Conservation (phyloP, 2,888 invertebrate species). For the Eilema griseolum region DNA sequence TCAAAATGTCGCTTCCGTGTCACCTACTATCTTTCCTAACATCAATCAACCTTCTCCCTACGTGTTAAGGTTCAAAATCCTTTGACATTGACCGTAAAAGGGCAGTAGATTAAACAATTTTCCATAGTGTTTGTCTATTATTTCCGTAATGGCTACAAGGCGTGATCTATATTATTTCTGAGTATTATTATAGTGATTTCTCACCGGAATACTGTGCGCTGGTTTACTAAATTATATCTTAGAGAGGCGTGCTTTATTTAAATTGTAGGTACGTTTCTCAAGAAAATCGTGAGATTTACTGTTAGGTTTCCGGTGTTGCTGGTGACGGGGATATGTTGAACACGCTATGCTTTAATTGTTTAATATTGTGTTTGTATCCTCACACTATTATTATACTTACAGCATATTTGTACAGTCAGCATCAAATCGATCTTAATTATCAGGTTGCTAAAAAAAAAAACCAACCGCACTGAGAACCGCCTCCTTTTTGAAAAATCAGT, state of each 20-base stretch:
- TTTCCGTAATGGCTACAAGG: conserved; percentile 27
- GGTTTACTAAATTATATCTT: conserved; percentile 21
- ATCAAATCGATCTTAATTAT: no score
- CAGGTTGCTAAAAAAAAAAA: no score
- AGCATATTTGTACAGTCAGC: no score
- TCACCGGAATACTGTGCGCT: conserved; percentile 12
- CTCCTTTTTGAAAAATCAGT: no score
- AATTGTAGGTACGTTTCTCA: conserved; percentile 15
- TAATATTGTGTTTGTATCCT: neutral
- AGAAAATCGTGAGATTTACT: conserved; percentile 18
- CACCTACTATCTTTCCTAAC: neutral
- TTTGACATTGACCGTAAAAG: neutral
- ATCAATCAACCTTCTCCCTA: neutral
- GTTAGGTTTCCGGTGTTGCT: conserved; percentile 8
- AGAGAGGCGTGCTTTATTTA: conserved; percentile 13
- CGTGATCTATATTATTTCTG: conserved; percentile 17
- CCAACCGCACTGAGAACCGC: no score
- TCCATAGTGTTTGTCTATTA: conserved; percentile 25
- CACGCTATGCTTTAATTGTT: neutral
- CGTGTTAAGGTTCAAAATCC: conserved; percentile 17
- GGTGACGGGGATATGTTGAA: neutral
- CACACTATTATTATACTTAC: no score
- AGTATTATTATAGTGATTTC: conserved; percentile 19
- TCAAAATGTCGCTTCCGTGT: conserved; percentile 17
- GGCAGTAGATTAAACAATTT: conserved; percentile 28